Percentiles rank a stretch among this genome's conserved stretches.
Evolutionary conservation across 2,797 vertebrate genomes (phyloP).

Genomic region (Acestrorhynchus altus): DNA sequence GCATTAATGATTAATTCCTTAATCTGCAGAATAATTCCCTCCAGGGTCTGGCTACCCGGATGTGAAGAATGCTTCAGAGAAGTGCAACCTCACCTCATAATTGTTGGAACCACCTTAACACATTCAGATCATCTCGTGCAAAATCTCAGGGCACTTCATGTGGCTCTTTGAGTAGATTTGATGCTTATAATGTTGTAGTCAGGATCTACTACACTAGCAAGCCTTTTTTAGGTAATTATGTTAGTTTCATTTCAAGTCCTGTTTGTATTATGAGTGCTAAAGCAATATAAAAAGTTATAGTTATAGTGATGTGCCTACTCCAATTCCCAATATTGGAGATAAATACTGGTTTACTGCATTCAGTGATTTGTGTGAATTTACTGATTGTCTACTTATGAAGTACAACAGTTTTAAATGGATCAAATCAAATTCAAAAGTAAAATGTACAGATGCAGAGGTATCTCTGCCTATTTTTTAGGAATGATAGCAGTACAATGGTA

Average conservation of each 20-base stretch:
- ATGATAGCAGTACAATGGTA: no score
- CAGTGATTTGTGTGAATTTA: no score
- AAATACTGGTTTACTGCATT: no score
- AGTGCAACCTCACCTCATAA: slow-evolving; percentile 68
- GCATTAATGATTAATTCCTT: slow-evolving; percentile 77
- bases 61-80: slow-evolving; percentile 54
- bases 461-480: no score
- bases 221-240: background rate
- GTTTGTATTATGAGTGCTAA: background rate
- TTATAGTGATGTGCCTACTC: no score
- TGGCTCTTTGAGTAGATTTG: background rate
- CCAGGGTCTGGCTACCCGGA: slow-evolving; percentile 56
- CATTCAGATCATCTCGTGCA: slow-evolving; percentile 65
- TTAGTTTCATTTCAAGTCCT: background rate
- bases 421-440: no score
- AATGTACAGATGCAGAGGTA: no score
- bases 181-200: background rate
- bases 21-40: slow-evolving; percentile 71
- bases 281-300: no score
- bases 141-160: background rate
- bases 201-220: background rate
- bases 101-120: slow-evolving; percentile 76
- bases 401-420: no score
- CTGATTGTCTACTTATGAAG: no score
- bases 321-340: no score